Conservation (phyloP, 1,140 invertebrate genomes). For the Drosophila pallidifrons region DNA sequence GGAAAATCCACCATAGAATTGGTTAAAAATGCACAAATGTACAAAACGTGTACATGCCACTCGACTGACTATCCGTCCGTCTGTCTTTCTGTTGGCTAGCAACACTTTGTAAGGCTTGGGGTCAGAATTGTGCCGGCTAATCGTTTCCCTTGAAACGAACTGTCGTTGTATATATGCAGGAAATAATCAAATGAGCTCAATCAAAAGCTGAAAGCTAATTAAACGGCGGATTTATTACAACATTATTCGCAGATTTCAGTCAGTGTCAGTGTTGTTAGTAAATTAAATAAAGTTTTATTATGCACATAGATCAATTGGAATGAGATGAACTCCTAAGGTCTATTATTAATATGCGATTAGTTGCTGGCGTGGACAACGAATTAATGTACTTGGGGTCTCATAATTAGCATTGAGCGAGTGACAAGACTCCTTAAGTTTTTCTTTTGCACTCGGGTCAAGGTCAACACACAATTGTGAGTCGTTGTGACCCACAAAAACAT, state of each 20-base stretch:
- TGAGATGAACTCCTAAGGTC: background rate
- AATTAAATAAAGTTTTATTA: background rate
- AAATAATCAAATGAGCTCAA: conserved; percentile 1
- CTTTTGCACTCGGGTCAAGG: conserved; percentile 22
- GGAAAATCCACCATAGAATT: conserved; percentile 53
- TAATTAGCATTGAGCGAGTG: conserved; percentile 12
- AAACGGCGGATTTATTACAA: background rate
- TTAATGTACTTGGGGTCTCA: background rate
- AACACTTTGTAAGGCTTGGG: background rate
- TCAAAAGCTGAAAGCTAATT: conserved; percentile 1
- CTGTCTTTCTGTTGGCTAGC: background rate
- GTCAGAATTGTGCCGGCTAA: background rate
- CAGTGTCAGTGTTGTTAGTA: background rate
- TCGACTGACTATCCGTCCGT: background rate
- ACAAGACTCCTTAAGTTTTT: conserved; percentile 13
- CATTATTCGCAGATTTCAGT: too few species aligned
- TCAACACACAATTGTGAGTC: background rate
- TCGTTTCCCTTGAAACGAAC: background rate
- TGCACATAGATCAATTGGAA: background rate
- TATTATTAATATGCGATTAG: background rate
- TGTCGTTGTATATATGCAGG: background rate
- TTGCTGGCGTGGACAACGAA: background rate
- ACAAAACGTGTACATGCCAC: conserved; percentile 45
- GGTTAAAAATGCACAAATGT: conserved; percentile 31
- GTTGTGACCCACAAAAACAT: conserved; percentile 20